Base-by-base conservation (phyloP, 2,888 invertebrate genomes). In the Metallyticus violacea region DNA sequence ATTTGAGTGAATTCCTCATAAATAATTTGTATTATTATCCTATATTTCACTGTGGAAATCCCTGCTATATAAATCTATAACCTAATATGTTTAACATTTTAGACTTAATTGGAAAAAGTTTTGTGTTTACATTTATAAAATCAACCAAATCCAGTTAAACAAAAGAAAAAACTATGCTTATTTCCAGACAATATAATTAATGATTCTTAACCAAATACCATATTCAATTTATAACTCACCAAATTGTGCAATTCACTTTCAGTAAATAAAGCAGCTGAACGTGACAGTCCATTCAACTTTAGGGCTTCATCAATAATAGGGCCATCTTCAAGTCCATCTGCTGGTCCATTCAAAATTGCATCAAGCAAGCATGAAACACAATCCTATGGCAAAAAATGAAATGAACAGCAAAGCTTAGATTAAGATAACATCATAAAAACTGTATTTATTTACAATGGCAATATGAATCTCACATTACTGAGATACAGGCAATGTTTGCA, bases 281-380 rank as follows among this genome's bases (percentile, higher is more conserved):
- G 93, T 40, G 93, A 92, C 84, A 96, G 92, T 85, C 94, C 95
- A 88, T 94, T 93, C 87, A 94, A 90, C 87, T 93, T 93, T 82
- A 90, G 91, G 85, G 91, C 91, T 85, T 92, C 91, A 30, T 87
- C 89, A 27, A 92, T 92, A 9, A 92, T 90, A 15, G 93, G 93
- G 86, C 93, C 93, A 78, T 92, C 92, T 28, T 91, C 91, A 5
- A 91, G 89, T 88, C 91, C 91, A 40, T 92, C 91, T 2, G 90
- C 90, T 28, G 91, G 91, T 27, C 92, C 92, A 89, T 94, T 93
- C 79, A 95, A 91, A 90, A 97, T 94, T 29, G 94, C 92, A 90
- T 97, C 97, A 89, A 98, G 93, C 85, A 98, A 93, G 87, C 96
- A 94, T 88, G 96, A 95, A 89, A 98, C 95, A 89, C 95, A 95